Percentiles rank a stretch among this genome's conserved stretches.
These are phyloP conservation scores for Catamblyrhynchus diadema DNA, from an alignment of 2,797 vertebrate species.

Conservation along the genomic window DNA sequence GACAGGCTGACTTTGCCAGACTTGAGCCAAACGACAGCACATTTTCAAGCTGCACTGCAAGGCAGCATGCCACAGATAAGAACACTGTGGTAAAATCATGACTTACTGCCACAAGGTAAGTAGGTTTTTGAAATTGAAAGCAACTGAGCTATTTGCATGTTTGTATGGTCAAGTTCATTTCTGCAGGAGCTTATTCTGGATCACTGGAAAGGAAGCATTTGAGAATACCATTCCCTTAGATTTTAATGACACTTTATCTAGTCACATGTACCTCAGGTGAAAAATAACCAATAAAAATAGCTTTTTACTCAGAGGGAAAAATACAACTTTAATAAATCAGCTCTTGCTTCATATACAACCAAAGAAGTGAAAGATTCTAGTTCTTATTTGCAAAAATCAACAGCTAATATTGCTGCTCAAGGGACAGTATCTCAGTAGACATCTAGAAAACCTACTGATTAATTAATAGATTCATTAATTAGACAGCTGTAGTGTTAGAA, in stretches of 20 bases:
- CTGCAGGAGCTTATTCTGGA: slow-evolving; percentile 6
- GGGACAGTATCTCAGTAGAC: slow-evolving; percentile 68
- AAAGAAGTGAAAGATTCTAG: slow-evolving; percentile 35
- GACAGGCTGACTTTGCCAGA: not conserved
- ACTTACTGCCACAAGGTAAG: slow-evolving; percentile 33
- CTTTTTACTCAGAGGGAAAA: slow-evolving; percentile 51
- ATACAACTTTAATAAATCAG: slow-evolving; percentile 30
- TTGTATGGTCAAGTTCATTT: slow-evolving; percentile 25
- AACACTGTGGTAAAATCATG: not conserved
- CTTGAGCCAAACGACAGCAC: not conserved
- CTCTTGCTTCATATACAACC: not conserved
- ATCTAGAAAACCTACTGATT: slow-evolving; percentile 72
- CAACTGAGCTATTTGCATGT: not conserved
- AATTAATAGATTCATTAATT: slow-evolving; percentile 75
- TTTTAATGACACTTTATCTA: slow-evolving; percentile 55
- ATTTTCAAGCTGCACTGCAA: not conserved
- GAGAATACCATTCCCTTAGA: slow-evolving; percentile 50
- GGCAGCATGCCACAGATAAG: not conserved
- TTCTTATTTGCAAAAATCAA: slow-evolving; percentile 28
- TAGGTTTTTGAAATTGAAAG: slow-evolving; percentile 11
- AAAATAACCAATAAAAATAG: slow-evolving; percentile 40
- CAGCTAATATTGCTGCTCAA: slow-evolving; percentile 39
- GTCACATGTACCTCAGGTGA: slow-evolving; percentile 14
- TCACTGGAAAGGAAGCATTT: slow-evolving; percentile 1
- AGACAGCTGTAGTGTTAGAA: slow-evolving; percentile 70